Percentiles rank a stretch among this genome's conserved stretches.
These are phyloP conservation scores for Chaitophorus viminalis DNA, from an alignment of 2,888 invertebrate genomes.

Conservation along the genomic window DNA sequence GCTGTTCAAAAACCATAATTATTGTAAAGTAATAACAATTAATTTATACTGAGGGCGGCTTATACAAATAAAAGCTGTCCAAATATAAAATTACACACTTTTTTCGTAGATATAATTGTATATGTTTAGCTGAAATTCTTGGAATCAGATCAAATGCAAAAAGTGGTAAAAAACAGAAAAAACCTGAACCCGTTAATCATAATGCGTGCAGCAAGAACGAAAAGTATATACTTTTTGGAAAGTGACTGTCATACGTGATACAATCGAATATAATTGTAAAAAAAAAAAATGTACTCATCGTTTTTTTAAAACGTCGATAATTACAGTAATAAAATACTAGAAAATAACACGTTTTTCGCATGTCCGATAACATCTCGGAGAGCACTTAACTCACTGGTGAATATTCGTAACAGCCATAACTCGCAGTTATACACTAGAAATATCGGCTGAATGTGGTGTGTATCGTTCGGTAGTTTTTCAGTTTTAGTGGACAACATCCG, in stretches of 20 bases:
- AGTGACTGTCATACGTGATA: neutral
- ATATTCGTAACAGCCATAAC: neutral
- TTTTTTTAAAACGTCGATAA: conserved; percentile 2
- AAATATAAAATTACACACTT: neutral
- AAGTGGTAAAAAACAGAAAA: too few relatives aligned
- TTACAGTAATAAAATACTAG: conserved; percentile 12
- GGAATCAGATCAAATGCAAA: neutral
- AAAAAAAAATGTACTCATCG: neutral
- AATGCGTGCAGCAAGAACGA: neutral
- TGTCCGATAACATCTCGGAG: neutral
- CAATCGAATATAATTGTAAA: too few relatives aligned
- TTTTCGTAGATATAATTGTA: neutral
- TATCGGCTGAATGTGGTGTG: neutral
- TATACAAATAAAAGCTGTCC: neutral
- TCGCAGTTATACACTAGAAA: neutral
- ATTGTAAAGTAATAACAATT: too few relatives aligned
- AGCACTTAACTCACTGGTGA: neutral
- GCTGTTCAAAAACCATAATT: too few relatives aligned
- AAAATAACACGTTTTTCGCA: neutral
- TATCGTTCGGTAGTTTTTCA: neutral
- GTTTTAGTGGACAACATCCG: neutral
- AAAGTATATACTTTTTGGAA: neutral
- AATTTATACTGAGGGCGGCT: too few relatives aligned
- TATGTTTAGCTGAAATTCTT: neutral
- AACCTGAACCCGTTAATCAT: neutral